A percentile compares a stretch with the other conserved stretches of the same genome.
phyloP scores from a whole-genome alignment of 2,888 invertebrate genomes.

The Lacanobia wlatinum region DNA sequence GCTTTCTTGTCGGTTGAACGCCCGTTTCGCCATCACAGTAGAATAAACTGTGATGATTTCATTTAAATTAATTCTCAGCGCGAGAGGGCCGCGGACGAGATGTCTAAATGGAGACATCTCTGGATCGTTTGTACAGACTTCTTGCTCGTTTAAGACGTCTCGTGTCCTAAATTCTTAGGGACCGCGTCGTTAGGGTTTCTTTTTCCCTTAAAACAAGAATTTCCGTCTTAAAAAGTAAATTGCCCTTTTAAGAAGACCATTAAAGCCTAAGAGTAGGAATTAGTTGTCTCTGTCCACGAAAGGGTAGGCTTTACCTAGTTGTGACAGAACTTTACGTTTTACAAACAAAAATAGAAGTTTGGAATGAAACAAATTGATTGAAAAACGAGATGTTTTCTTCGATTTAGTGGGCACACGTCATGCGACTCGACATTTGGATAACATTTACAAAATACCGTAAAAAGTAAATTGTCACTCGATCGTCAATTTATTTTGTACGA shows the following conservation, averaged over 20 bases:
- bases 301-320: slow-evolving; percentile 35
- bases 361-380: slow-evolving; percentile 12
- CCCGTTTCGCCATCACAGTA: slow-evolving; percentile 84
- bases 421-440: slow-evolving; percentile 35
- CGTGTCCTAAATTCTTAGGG: slow-evolving; percentile 69
- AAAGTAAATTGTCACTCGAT: slow-evolving; percentile 59
- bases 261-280: slow-evolving; percentile 66
- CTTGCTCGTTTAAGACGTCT: slow-evolving; percentile 71
- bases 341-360: slow-evolving; percentile 5
- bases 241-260: slow-evolving; percentile 69
- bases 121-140: slow-evolving; percentile 76
- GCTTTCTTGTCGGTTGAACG: slow-evolving; percentile 87
- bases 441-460: slow-evolving; percentile 48
- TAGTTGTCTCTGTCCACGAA: slow-evolving; percentile 64
- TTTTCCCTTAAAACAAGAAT: slow-evolving; percentile 65
- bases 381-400: slow-evolving; percentile 28
- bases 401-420: slow-evolving; percentile 25
- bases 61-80: slow-evolving; percentile 87
- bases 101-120: slow-evolving; percentile 80
- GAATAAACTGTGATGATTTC: slow-evolving; percentile 89
- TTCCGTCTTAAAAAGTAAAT: slow-evolving; percentile 70
- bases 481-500: slow-evolving; percentile 64
- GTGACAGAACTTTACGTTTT: slow-evolving; percentile 31
- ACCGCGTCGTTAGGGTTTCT: slow-evolving; percentile 68
- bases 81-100: slow-evolving; percentile 75